phyloP scores from a whole-genome alignment of 2,888 invertebrate genomes.

The Aporophyla nigra region DNA sequence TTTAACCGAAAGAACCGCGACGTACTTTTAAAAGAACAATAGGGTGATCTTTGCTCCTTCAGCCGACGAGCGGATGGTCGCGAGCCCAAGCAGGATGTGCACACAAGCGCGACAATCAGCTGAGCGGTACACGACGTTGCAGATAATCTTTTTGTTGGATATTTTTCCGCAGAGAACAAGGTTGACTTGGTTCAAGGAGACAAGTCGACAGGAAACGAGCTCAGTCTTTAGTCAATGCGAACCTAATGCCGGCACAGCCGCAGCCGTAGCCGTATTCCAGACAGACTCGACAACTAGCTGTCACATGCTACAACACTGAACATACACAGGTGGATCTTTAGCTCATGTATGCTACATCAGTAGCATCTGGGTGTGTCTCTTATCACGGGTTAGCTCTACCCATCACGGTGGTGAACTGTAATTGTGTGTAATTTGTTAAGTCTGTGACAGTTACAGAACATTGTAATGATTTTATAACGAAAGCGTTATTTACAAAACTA shows the following conservation, averaged over 20 bases:
- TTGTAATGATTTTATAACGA: neutral
- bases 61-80: neutral
- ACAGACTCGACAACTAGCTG: neutral
- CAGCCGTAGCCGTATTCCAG: no score
- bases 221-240: slow-evolving; percentile 4
- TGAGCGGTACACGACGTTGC: neutral
- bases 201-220: neutral
- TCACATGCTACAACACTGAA: neutral
- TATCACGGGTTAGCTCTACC: neutral
- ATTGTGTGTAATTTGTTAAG: no score
- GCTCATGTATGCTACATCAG: neutral
- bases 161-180: neutral
- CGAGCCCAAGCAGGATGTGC: neutral
- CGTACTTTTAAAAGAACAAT: slow-evolving; percentile 6
- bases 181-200: neutral
- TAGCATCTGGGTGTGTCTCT: neutral
- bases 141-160: slow-evolving; percentile 8
- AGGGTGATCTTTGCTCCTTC: neutral
- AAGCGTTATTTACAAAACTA: neutral
- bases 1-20: neutral
- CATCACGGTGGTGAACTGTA: neutral
- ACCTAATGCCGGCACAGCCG: slow-evolving; percentile 11
- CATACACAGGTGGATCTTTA: neutral
- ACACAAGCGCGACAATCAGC: slow-evolving; percentile 29
- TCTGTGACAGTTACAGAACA: neutral